A percentile compares a stretch with the other conserved stretches of the same genome.
Evolutionary conservation across 2,113 vertebrate genomes (phyloP).

Genomic region (Alligator sinensis): DNA sequence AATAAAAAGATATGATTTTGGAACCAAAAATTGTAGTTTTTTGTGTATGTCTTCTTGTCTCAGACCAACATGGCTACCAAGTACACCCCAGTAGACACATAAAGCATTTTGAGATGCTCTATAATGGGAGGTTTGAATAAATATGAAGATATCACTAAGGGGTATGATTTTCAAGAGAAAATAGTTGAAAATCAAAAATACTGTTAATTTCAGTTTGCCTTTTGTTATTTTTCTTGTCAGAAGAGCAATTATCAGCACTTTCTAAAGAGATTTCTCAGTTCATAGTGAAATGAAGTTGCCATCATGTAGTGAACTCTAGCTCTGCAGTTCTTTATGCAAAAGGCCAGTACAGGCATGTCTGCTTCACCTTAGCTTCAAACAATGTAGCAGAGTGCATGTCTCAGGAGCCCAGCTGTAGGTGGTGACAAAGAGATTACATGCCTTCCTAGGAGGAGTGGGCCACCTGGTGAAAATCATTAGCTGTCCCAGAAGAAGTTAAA

Average conservation of each 20-base stretch:
- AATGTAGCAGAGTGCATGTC: background rate
- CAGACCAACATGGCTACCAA: too few species aligned
- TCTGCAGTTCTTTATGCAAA: background rate
- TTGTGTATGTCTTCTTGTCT: too few species aligned
- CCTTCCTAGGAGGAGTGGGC: too few species aligned
- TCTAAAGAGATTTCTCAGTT: background rate
- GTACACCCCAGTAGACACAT: too few species aligned
- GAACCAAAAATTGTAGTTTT: too few species aligned
- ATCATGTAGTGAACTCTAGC: background rate
- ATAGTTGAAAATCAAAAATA: background rate
- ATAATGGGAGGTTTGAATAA: conserved; percentile 1
- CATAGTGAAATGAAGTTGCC: background rate
- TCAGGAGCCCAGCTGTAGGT: too few species aligned
- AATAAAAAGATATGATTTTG: too few species aligned
- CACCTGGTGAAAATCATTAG: too few species aligned
- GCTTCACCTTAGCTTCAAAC: background rate
- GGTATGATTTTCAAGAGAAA: background rate
- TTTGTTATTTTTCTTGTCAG: background rate
- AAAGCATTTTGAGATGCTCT: accelerated
- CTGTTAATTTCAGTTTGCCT: background rate
- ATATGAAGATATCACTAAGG: background rate
- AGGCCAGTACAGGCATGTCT: background rate
- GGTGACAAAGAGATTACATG: too few species aligned
- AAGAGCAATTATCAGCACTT: background rate
- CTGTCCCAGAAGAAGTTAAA: too few species aligned